Evolutionary conservation across 2,888 invertebrate genomes (phyloP), one percentile per base, ranked within the genome.

Genomic region (Mythimna ferrago): DNA sequence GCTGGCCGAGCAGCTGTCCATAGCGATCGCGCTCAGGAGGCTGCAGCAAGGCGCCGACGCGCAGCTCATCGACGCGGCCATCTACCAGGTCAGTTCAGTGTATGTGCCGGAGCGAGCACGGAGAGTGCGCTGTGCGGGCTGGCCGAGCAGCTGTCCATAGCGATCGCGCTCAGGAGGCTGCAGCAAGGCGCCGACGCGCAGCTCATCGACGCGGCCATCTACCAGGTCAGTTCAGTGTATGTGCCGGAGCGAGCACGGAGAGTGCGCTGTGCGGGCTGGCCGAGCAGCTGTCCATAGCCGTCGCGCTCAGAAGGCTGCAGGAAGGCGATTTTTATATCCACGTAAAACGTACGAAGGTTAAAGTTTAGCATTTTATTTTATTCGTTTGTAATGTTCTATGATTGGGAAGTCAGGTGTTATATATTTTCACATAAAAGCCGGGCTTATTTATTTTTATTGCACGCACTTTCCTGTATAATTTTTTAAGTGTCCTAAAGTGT

Each of bases 1-100:
- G 91, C 97, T 98, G 87, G 97, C 98, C 9, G 99, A 99, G 93
- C 98, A 98, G 92, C 96, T 99, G 74, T 97, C 98, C 19, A 98
- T 98, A 1, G 98, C 98, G 0, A 95, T 97, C 26, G 96, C 98
- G 0, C 94, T 99, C 82, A 97, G 98, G 82, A 96, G 96, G 66
- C 94, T 97, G 71, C 98, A 96, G 92, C 92, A 90, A 66, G 85
- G 53, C 2, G 73, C 41, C 60, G 73, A 89, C 68, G 95, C 96
- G 16, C 91, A 94, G 88, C 94, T 92, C 65, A 83, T 93, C 9
- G 92, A 92, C 66, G 89, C 89, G 0, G 93, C 93, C 41, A 82
- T 93, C 0, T 87, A 90, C 54, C 92, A 92, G 91, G 93, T 92
- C 6, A 62, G 21, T 6, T 26, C 26, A 26, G 26, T 32, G 32